Percentiles rank a stretch among this genome's conserved stretches.
phyloP scores from a whole-genome alignment of 2,113 vertebrate genomes.

The Machaerirhynchus nigripectus region DNA sequence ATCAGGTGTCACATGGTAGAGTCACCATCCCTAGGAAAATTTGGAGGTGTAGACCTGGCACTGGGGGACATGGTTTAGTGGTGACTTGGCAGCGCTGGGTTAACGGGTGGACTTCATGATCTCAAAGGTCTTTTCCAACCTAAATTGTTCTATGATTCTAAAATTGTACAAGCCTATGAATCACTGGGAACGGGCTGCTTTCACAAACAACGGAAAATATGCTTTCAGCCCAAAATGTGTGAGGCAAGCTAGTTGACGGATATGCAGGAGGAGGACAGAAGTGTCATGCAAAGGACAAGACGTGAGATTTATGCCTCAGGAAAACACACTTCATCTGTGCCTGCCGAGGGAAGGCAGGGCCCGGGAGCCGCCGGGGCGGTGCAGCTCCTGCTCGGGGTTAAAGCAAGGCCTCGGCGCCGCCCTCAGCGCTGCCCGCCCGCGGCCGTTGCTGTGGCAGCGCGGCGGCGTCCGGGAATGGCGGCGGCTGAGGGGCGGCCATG shows the following conservation, averaged over 20 bases:
- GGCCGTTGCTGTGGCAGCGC: background rate
- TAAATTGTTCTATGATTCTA: background rate
- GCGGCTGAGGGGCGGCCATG: background rate
- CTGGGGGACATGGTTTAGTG: background rate
- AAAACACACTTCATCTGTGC: rapidly evolving
- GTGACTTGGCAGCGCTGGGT: background rate
- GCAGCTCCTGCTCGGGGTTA: background rate
- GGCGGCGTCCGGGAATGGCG: background rate
- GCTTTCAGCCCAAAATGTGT: background rate
- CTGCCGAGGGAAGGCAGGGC: rapidly evolving
- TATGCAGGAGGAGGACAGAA: background rate
- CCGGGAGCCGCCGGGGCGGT: background rate
- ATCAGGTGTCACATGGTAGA: background rate
- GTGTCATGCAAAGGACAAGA: background rate
- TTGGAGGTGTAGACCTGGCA: too few species aligned
- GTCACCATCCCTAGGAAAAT: background rate
- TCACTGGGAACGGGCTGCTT: background rate
- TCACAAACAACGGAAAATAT: background rate
- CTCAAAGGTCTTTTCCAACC: background rate
- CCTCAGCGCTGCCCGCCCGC: background rate
- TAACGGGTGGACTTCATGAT: background rate
- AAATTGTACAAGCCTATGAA: background rate
- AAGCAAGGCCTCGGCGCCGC: background rate
- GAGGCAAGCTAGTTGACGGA: background rate
- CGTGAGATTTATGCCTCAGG: background rate